Conservation (phyloP, 2,797 vertebrate genomes). For the Enteromius afrohamiltoni region DNA sequence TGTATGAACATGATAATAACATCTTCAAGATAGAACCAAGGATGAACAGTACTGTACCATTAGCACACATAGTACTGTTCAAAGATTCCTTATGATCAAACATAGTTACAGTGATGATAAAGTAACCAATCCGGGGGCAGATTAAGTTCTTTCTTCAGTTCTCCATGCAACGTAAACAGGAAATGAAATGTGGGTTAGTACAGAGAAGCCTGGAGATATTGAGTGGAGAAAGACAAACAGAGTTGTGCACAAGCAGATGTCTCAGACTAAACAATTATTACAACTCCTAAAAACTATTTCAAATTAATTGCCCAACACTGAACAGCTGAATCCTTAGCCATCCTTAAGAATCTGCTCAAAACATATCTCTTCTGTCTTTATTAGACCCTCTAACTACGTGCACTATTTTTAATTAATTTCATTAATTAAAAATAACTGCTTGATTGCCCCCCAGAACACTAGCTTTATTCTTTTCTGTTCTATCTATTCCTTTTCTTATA, state of each 20-base stretch:
- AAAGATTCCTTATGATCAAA: background rate
- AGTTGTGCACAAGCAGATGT: background rate
- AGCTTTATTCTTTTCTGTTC: no score
- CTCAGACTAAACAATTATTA: background rate
- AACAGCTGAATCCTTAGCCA: no score
- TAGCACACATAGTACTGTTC: background rate
- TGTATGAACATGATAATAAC: background rate
- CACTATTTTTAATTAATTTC: no score
- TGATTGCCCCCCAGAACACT: no score
- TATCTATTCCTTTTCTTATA: no score
- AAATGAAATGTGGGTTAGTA: constrained; percentile 14
- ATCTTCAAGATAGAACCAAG: background rate
- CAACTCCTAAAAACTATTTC: no score
- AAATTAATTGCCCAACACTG: no score
- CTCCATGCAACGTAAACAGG: background rate
- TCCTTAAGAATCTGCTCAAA: no score
- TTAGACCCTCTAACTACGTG: no score
- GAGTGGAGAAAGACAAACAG: constrained; percentile 27
- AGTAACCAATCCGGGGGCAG: background rate
- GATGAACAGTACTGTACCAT: background rate
- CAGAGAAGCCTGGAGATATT: background rate
- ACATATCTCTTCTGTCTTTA: no score
- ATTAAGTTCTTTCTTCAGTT: background rate
- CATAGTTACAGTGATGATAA: background rate
- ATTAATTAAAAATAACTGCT: no score